These are phyloP conservation scores for Rhynchopsitta pachyrhyncha DNA, from an alignment of 2,113 vertebrate genomes.

Conservation along the genomic window DNA sequence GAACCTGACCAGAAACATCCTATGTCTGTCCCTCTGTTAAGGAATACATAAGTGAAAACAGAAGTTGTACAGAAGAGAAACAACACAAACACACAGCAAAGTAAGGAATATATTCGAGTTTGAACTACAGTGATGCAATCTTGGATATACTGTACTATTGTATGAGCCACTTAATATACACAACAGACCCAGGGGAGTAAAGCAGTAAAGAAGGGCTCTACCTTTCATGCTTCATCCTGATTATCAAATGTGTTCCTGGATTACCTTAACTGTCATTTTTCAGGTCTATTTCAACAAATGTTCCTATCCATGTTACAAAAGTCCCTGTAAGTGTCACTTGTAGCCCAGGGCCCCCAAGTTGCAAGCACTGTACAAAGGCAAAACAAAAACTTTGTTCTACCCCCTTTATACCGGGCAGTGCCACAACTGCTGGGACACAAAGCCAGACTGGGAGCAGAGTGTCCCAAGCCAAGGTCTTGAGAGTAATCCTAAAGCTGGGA, in stretches of 20 bases:
- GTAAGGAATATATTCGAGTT: neutral
- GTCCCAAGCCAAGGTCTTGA: neutral
- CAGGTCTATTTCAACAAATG: neutral
- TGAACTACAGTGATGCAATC: neutral
- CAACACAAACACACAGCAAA: neutral
- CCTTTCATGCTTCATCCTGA: neutral
- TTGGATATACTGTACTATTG: neutral
- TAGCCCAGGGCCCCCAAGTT: neutral
- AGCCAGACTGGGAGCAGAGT: neutral
- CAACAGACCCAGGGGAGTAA: neutral
- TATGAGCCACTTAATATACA: neutral
- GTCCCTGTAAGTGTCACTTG: accelerated
- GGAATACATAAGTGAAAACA: neutral
- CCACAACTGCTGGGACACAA: neutral
- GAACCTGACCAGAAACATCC: neutral
- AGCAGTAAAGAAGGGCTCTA: neutral
- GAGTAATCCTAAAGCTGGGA: neutral
- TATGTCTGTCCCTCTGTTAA: constrained; percentile 32
- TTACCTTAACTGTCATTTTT: neutral
- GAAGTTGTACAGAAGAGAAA: neutral
- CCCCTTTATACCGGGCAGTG: neutral
- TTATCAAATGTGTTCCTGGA: accelerated
- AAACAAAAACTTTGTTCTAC: neutral
- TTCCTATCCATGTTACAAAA: neutral
- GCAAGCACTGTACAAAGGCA: neutral